Evolutionary conservation across 2,113 vertebrate species (phyloP).

Genomic region (Cottus gobio): DNA sequence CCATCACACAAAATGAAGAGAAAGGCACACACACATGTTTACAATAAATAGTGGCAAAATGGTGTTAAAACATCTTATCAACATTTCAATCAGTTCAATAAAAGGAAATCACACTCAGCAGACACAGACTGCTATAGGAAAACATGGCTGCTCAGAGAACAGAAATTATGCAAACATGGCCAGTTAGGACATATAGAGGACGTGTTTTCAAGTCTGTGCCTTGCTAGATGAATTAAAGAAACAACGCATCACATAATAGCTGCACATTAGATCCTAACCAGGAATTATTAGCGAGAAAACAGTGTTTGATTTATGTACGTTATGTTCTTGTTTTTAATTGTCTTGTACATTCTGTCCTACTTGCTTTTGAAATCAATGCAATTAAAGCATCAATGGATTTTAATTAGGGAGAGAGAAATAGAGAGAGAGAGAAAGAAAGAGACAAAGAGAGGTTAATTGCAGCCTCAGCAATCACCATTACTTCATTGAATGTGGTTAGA

Average conservation of each 20-base stretch:
- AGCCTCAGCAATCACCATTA: slow-evolving; percentile 45
- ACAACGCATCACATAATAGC: slow-evolving; percentile 3
- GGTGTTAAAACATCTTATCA: background rate
- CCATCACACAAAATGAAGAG: background rate
- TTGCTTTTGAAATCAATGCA: background rate
- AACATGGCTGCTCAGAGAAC: slow-evolving; percentile 8
- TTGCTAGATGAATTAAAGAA: slow-evolving; percentile 1
- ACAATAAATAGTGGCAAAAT: background rate
- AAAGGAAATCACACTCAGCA: background rate
- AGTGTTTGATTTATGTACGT: background rate
- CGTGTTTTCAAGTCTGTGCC: background rate
- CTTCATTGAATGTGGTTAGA: slow-evolving; percentile 20
- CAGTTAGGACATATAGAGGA: slow-evolving; percentile 22
- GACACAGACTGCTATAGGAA: background rate
- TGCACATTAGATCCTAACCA: slow-evolving; percentile 6
- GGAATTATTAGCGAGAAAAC: slow-evolving; percentile 10
- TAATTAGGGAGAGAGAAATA: slow-evolving; percentile 1
- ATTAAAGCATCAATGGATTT: background rate
- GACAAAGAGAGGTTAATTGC: background rate
- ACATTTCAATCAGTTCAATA: background rate
- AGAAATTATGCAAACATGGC: slow-evolving; percentile 8
- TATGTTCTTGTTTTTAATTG: background rate
- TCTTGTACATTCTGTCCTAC: background rate
- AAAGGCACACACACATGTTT: background rate
- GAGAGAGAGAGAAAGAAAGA: background rate